Evolutionary conservation across 2,797 vertebrate genomes (phyloP).

Genomic region (Lophius americanus): DNA sequence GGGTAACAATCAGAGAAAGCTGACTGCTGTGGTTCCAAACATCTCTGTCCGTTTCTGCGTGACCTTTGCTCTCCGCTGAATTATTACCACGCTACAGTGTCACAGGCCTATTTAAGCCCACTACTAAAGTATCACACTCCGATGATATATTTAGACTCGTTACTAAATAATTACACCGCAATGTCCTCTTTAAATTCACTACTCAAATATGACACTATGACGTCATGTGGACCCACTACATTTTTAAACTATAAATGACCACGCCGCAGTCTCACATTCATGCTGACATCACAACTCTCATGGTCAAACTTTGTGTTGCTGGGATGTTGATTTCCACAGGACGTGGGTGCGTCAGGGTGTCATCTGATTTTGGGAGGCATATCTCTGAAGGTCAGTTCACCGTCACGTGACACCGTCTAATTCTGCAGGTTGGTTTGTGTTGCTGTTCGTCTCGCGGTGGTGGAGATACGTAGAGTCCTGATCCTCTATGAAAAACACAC

Average conservation of each 20-base stretch:
- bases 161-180: no score
- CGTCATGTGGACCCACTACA: no score
- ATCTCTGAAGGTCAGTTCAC: not conserved
- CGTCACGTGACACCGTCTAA: not conserved
- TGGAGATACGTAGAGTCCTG: not conserved
- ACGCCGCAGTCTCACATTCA: no score
- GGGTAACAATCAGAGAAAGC: not conserved
- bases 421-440: not conserved
- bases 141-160: no score
- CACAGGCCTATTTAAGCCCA: not conserved
- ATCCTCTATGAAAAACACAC: not conserved
- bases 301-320: not conserved
- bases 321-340: not conserved
- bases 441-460: not conserved
- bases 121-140: not conserved
- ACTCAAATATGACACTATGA: no score
- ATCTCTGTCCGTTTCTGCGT: conserved; percentile 6
- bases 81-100: not conserved
- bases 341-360: not conserved
- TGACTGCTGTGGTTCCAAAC: not conserved
- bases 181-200: no score
- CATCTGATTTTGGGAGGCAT: not conserved
- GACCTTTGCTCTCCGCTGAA: conserved; percentile 24
- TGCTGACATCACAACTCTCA: not conserved
- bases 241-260: no score